Percentiles rank a stretch among this genome's conserved stretches.
These are phyloP conservation scores for Marisa cornuarietis DNA, from an alignment of 1,140 invertebrate species.

Conservation along the genomic window DNA sequence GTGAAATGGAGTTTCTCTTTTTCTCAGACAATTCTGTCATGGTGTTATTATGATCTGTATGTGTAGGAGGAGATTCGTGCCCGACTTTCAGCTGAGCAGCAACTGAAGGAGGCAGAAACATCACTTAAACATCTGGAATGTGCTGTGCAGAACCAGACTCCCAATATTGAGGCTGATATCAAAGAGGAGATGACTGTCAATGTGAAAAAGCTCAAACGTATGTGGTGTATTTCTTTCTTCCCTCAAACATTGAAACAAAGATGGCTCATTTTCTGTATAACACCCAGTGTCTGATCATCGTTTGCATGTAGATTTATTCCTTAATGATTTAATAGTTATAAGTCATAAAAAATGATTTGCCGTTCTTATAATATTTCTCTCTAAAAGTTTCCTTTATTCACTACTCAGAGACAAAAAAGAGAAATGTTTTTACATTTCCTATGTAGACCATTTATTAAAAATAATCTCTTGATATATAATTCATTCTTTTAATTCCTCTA, in stretches of 20 bases:
- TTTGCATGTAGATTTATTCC: background rate
- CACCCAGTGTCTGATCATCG: background rate
- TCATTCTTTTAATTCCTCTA: conserved; percentile 27
- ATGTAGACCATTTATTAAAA: no score
- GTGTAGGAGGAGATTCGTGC: conserved; percentile 57
- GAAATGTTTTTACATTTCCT: no score
- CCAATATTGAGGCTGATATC: conserved; percentile 50
- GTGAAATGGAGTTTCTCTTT: no score
- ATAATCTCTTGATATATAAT: no score
- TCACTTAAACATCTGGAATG: conserved; percentile 48
- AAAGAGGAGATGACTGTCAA: conserved; percentile 58
- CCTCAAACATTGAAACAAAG: background rate
- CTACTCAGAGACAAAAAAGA: background rate
- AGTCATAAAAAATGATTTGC: no score
- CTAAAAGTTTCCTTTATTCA: background rate
- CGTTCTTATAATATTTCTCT: background rate
- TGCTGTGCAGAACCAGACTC: conserved; percentile 51
- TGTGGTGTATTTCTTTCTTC: background rate
- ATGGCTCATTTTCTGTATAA: background rate
- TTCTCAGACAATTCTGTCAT: no score
- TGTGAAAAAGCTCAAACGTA: conserved; percentile 58
- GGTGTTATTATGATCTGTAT: no score
- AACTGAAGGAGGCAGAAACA: conserved; percentile 50
- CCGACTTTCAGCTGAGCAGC: conserved; percentile 51
- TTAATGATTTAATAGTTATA: no score